Base-by-base conservation (phyloP, 2,113 vertebrate species). In the Laticauda colubrina region DNA sequence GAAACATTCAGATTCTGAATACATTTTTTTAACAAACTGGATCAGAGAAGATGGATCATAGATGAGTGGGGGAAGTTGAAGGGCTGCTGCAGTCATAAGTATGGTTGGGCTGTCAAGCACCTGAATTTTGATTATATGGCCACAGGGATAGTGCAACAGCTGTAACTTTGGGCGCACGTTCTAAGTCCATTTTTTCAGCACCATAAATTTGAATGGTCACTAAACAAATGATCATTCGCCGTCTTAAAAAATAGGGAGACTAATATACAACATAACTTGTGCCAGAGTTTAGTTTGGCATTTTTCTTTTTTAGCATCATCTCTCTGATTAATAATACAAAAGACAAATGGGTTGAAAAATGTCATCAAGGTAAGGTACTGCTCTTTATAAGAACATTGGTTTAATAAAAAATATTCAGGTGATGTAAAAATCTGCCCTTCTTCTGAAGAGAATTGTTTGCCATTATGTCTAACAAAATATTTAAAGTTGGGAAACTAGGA, bases 281-380 rank as follows among this genome's bases (percentile, higher is more conserved):
- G 34, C 6, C 11, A 89, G 87, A 54, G 89, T 0, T 12, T 53
- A 87, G 7, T 1, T 88, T 88, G 43, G 8, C 91, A 88, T 93
- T 15, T 89, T 91, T 93, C 87, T 89, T 88, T 91, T 91, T 89
- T 90, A 91, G 55, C 91, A 75, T 91, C 57, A 75, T 54, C 29
- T 11, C 6, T 95, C 94, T 64, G 29, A 5, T 93, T 48, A 90
- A 54, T 90, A 21, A 93, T 43, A 81, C 92, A 29, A 93, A 95
- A 95, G 48, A 56, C 87, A 90, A 90, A 93, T 53, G 43, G 21
- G 21, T 10, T 93, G n/a, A 89, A 94, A 61, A 0, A 0, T 4
- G 55, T 94, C 54, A 61, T n/a, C n/a, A 91, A 93, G 55, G 29
- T 92, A 93, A 91, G 92, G 26, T 2, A 6, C 45, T 39, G 39